These are phyloP conservation scores for Scaptomyza polygonia DNA, from an alignment of 2,888 invertebrate species.

Conservation along the genomic window DNA sequence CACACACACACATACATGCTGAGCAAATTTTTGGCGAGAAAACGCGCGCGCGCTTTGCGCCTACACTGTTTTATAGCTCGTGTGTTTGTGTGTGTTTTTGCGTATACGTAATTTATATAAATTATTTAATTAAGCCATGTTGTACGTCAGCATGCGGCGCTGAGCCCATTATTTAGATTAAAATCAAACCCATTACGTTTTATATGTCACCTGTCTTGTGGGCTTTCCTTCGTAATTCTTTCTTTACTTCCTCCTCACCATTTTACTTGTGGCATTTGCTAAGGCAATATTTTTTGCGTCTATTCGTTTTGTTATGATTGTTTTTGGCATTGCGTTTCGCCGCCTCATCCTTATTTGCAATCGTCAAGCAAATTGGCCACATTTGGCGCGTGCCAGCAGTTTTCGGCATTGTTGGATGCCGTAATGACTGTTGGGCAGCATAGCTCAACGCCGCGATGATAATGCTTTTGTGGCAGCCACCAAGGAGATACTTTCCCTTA, in stretches of 20 bases:
- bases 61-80: slow-evolving; percentile 13
- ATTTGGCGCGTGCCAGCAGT: slow-evolving; percentile 67
- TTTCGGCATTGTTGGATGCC: slow-evolving; percentile 57
- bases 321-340: slow-evolving; percentile 56
- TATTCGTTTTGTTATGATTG: slow-evolving; percentile 70
- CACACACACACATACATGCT: slow-evolving; percentile 1
- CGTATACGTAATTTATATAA: slow-evolving; percentile 71
- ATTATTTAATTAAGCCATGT: slow-evolving; percentile 75
- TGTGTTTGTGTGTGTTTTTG: slow-evolving; percentile 40
- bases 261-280: slow-evolving; percentile 25
- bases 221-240: slow-evolving; percentile 29
- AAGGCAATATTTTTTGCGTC: slow-evolving; percentile 38
- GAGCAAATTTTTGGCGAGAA: slow-evolving; percentile 28
- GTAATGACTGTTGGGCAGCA: slow-evolving; percentile 60
- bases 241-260: background rate
- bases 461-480: slow-evolving; percentile 28
- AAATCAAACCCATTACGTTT: slow-evolving; percentile 75
- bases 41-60: slow-evolving; percentile 50
- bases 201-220: slow-evolving; percentile 67
- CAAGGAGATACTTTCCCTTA: slow-evolving; percentile 31
- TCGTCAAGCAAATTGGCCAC: slow-evolving; percentile 66
- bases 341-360: slow-evolving; percentile 18
- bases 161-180: slow-evolving; percentile 76
- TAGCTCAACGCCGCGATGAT: slow-evolving; percentile 7
- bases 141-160: slow-evolving; percentile 63